These are phyloP conservation scores for Ditylenchus dipsaci DNA, from an alignment of 1,140 invertebrate species.

Conservation along the genomic window DNA sequence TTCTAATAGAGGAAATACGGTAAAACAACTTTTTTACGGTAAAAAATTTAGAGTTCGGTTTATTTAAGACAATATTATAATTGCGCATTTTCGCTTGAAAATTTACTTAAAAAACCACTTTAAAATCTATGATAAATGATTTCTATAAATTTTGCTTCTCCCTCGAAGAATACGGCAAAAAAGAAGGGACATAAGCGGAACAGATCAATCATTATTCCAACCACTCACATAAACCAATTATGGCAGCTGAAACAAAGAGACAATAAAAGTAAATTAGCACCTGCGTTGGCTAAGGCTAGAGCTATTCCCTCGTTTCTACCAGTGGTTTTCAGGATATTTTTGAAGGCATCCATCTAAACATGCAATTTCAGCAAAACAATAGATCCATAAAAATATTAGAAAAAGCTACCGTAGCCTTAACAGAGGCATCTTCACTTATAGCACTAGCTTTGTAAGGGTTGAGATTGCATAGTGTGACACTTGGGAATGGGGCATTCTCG, in stretches of 20 bases:
- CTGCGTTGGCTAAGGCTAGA: constrained; percentile 31
- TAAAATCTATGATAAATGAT: too few relatives aligned
- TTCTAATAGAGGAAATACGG: too few relatives aligned
- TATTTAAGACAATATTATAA: too few relatives aligned
- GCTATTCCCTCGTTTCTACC: constrained; percentile 50
- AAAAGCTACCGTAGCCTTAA: constrained; percentile 48
- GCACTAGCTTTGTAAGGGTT: constrained; percentile 56
- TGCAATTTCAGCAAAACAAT: not conserved
- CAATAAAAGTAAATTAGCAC: not conserved
- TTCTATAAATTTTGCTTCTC: too few relatives aligned
- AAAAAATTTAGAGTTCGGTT: too few relatives aligned
- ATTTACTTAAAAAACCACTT: too few relatives aligned
- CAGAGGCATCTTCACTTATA: constrained; percentile 46
- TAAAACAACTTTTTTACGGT: too few relatives aligned
- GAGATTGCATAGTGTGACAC: constrained; percentile 57
- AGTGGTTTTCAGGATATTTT: constrained; percentile 40
- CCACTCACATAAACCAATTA: too few relatives aligned
- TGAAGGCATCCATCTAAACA: constrained; percentile 54
- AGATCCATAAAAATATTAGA: not conserved
- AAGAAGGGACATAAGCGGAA: not conserved
- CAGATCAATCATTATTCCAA: too few relatives aligned
- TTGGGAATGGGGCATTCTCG: constrained; percentile 58
- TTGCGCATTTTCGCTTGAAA: too few relatives aligned
- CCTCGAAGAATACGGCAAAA: too few relatives aligned
- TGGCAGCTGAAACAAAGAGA: not conserved